A percentile compares a stretch with the other conserved stretches of the same genome.
Evolutionary conservation across 2,797 vertebrate genomes (phyloP).

Genomic region (Acomys russatus): DNA sequence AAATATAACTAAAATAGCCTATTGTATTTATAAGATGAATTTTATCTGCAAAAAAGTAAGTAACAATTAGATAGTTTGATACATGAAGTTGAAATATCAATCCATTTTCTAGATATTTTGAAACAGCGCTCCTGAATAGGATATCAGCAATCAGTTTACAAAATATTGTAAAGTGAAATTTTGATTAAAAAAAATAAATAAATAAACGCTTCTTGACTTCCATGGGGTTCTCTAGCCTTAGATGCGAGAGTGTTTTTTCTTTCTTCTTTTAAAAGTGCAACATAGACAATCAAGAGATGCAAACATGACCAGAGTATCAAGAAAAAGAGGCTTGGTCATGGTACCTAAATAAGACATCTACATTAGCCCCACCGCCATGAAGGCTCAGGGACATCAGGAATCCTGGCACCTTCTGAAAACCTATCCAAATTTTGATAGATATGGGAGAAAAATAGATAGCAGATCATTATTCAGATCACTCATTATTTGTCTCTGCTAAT

Average conservation of each 20-base stretch:
- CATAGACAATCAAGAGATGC: neutral
- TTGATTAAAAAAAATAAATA: neutral
- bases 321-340: neutral
- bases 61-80: neutral
- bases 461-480: neutral
- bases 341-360: neutral
- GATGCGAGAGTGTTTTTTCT: neutral
- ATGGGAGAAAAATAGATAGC: neutral
- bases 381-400: neutral
- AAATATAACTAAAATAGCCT: neutral
- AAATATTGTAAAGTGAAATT: neutral
- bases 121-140: neutral
- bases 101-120: neutral
- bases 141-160: constrained; percentile 7
- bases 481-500: neutral
- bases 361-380: neutral
- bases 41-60: constrained; percentile 10
- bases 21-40: neutral
- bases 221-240: neutral
- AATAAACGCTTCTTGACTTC: too few relatives aligned
- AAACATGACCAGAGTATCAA: neutral
- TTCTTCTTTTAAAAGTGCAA: neutral
- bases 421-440: neutral
- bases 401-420: neutral
- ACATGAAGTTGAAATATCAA: neutral